Conservation (phyloP, 2,888 invertebrate species). For the Acronicta psi region DNA sequence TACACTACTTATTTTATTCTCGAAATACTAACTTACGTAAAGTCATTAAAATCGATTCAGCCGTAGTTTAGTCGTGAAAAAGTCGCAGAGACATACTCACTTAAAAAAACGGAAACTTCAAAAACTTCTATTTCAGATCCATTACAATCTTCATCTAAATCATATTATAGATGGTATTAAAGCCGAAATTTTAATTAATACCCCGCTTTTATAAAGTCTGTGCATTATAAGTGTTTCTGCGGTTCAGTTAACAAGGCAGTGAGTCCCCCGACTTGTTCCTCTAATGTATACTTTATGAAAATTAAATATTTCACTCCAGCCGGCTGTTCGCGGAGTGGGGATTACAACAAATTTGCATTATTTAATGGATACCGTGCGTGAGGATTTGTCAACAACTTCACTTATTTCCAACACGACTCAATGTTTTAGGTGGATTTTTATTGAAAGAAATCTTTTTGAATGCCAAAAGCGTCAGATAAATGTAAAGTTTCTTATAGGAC, state of each 20-base stretch:
- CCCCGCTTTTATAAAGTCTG: constrained; percentile 46
- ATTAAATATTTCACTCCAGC: constrained; percentile 87
- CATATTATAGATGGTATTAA: constrained; percentile 31
- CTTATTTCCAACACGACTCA: constrained; percentile 67
- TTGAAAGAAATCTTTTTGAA: neutral
- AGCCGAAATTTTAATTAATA: constrained; percentile 44
- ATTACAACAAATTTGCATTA: constrained; percentile 89
- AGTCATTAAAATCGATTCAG: no score
- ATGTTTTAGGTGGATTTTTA: constrained; percentile 67
- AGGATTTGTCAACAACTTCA: constrained; percentile 83
- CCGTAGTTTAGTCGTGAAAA: no score
- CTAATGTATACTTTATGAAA: constrained; percentile 88
- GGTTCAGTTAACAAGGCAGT: constrained; percentile 59
- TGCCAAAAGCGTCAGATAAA: neutral
- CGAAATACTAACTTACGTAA: no score
- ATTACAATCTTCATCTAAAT: constrained; percentile 37
- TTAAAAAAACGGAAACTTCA: no score
- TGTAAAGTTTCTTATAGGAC: no score
- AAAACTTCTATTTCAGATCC: constrained; percentile 7
- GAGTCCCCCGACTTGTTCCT: constrained; percentile 71
- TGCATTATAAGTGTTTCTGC: constrained; percentile 54
- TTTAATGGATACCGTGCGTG: constrained; percentile 87
- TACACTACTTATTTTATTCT: no score
- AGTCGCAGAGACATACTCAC: no score
- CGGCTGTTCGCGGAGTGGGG: constrained; percentile 76